These are phyloP conservation scores for Zosterops hypoxanthus DNA, from an alignment of 2,113 vertebrate genomes.

Conservation along the genomic window DNA sequence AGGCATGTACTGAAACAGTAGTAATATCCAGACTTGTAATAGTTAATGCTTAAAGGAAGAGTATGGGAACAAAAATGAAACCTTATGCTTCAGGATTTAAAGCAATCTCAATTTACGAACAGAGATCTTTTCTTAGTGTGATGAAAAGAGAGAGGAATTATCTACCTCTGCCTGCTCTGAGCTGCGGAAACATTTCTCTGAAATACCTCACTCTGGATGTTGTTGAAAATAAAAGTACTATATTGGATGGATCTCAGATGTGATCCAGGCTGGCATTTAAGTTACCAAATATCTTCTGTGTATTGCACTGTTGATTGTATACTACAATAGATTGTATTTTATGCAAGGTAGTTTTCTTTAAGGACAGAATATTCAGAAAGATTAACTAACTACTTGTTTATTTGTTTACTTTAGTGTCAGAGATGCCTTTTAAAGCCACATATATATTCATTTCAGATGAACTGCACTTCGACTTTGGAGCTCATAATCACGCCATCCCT, in stretches of 20 bases:
- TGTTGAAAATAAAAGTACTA: slow-evolving; percentile 19
- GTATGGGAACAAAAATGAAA: slow-evolving; percentile 40
- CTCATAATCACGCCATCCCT: background rate
- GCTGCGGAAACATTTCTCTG: slow-evolving; percentile 20
- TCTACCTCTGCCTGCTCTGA: background rate
- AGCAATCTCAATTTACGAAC: slow-evolving; percentile 26
- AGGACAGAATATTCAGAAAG: background rate
- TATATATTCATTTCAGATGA: background rate
- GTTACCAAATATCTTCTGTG: background rate
- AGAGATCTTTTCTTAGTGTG: slow-evolving; percentile 11
- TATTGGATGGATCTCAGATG: background rate
- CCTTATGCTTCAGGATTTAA: slow-evolving; percentile 45
- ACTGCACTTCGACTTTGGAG: background rate
- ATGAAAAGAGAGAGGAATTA: slow-evolving; percentile 49
- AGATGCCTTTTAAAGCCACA: background rate
- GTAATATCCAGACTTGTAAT: slow-evolving; percentile 20
- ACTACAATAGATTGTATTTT: background rate
- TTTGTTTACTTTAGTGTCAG: background rate
- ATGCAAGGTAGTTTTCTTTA: background rate
- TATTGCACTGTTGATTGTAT: background rate
- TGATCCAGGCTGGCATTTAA: background rate
- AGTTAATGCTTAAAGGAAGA: slow-evolving; percentile 57
- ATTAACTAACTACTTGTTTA: background rate
- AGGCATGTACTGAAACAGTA: background rate
- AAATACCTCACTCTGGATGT: background rate